Evolutionary conservation across 2,797 vertebrate genomes (phyloP).

Genomic region (Enteromius unitaeniatus): DNA sequence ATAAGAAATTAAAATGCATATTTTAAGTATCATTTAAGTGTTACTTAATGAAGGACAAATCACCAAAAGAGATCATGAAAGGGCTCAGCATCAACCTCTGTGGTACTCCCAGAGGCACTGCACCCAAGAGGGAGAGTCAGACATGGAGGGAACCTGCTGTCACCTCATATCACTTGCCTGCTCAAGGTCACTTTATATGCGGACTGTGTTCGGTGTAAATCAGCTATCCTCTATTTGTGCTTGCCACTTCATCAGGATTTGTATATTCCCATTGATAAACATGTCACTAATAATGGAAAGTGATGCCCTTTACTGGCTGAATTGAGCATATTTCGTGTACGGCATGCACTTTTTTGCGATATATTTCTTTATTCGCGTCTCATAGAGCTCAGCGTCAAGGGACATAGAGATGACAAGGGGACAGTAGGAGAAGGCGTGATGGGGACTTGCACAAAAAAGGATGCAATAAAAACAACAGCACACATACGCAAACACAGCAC

Average conservation of each 20-base stretch:
- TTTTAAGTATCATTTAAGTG: not conserved
- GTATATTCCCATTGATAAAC: constrained; percentile 56
- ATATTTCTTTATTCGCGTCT: constrained; percentile 53
- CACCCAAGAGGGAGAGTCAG: not conserved
- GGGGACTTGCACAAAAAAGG: constrained; percentile 5
- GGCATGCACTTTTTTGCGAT: not conserved
- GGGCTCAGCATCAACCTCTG: constrained; percentile 46
- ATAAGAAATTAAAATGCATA: not conserved
- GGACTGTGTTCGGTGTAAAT: constrained; percentile 36
- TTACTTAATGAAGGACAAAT: not conserved
- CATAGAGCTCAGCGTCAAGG: constrained; percentile 29
- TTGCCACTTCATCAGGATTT: constrained; percentile 55
- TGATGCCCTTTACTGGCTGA: constrained; percentile 51
- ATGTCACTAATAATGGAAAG: constrained; percentile 58
- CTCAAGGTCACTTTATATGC: constrained; percentile 53
- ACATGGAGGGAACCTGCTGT: not conserved
- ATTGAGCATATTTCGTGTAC: constrained; percentile 9
- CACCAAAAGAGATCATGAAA: not conserved
- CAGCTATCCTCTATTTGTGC: constrained; percentile 42
- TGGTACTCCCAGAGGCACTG: constrained; percentile 16
- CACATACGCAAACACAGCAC: not conserved
- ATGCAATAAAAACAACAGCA: not conserved
- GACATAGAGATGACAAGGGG: constrained; percentile 48
- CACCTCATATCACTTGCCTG: not conserved
- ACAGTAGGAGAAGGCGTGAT: not conserved